Evolutionary conservation across 2,888 invertebrate genomes (phyloP).

Genomic region (Aphidius colemani): DNA sequence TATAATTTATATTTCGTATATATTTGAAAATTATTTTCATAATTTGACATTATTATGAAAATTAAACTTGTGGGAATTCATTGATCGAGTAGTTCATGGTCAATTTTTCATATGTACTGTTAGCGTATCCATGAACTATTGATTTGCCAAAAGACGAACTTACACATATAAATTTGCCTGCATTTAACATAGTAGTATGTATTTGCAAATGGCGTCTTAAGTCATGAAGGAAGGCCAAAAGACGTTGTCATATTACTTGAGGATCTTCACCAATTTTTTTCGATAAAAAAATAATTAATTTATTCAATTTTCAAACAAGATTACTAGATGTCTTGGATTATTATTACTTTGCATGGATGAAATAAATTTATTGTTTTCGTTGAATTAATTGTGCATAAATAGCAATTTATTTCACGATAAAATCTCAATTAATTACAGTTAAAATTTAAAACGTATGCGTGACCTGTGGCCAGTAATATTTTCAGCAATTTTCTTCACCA

Average conservation of each 20-base stretch:
- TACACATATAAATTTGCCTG: conserved; percentile 28
- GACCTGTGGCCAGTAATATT: conserved; percentile 14
- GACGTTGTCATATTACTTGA: conserved; percentile 29
- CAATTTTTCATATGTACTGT: conserved; percentile 38
- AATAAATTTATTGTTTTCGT: no score
- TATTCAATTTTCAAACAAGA: not conserved
- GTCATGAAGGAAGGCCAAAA: conserved; percentile 39
- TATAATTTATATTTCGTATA: not conserved
- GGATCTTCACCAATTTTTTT: not conserved
- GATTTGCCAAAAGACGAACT: conserved; percentile 37
- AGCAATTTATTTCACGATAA: conserved; percentile 8
- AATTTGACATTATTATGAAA: no score
- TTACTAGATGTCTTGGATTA: not conserved
- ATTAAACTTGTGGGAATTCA: no score
- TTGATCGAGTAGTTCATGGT: conserved; percentile 24
- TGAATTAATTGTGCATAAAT: not conserved
- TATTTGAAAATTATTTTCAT: no score
- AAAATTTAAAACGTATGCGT: conserved; percentile 14
- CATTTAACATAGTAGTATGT: conserved; percentile 29
- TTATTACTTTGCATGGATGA: no score
- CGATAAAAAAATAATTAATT: not conserved
- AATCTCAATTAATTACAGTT: conserved; percentile 21
- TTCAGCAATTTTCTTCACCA: conserved; percentile 21
- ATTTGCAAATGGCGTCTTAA: conserved; percentile 42
- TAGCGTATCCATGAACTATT: conserved; percentile 45